A percentile compares a stretch with the other conserved stretches of the same genome.
Conservation (phyloP, 2,797 vertebrate genomes). For the Erithacus rubecula region DNA sequence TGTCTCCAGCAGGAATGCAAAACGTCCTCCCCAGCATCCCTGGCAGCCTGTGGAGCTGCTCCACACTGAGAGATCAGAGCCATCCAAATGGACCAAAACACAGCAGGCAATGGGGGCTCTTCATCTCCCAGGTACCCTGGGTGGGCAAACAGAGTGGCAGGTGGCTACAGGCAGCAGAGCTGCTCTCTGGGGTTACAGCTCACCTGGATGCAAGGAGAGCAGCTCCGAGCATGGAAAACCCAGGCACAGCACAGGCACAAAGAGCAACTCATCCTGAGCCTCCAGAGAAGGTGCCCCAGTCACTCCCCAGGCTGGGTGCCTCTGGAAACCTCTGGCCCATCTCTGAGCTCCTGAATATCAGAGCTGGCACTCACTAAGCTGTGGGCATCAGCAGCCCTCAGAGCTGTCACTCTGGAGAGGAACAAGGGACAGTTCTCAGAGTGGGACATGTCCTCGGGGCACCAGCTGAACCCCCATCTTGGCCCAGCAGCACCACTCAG, state of each 20-base stretch:
- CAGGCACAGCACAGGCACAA: background rate
- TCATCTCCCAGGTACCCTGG: background rate
- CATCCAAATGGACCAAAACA: background rate
- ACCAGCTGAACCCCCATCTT: accelerated
- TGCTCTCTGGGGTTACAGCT: background rate
- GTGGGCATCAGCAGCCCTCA: background rate
- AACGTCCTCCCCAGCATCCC: background rate
- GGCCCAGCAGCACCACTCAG: background rate
- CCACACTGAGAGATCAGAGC: background rate
- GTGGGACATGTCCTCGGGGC: background rate
- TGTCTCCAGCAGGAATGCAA: background rate
- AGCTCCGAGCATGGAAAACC: background rate
- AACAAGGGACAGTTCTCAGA: background rate
- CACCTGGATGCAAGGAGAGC: background rate
- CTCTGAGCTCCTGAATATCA: accelerated
- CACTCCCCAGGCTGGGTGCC: background rate
- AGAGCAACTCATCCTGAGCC: background rate
- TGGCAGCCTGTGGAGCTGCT: background rate
- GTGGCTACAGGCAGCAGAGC: background rate
- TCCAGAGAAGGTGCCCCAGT: background rate
- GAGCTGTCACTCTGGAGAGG: background rate
- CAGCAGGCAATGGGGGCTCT: background rate
- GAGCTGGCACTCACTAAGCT: background rate
- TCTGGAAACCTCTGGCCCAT: background rate
- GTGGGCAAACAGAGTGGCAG: background rate